Conservation (phyloP, 2,797 vertebrate genomes). For the Chrysolophus pictus region DNA sequence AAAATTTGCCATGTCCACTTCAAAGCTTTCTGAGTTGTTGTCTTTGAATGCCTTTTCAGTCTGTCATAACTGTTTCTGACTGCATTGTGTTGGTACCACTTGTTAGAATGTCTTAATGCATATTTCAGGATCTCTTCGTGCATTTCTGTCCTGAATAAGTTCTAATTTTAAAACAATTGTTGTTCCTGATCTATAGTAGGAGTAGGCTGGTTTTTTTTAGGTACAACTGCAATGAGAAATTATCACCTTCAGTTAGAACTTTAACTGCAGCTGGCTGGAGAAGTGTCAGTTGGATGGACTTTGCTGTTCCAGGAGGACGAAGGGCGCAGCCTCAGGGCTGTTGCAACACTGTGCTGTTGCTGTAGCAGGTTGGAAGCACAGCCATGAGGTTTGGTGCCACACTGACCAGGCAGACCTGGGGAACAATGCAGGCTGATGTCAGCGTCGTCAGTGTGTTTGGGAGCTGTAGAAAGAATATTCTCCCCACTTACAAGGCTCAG, state of each 20-base stretch:
- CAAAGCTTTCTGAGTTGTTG: neutral
- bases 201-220: neutral
- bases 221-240: neutral
- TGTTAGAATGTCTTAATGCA: neutral
- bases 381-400: neutral
- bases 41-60: neutral
- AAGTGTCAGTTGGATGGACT: slow-evolving; percentile 30
- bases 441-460: neutral
- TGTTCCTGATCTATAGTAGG: neutral
- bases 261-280: neutral
- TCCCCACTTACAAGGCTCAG: neutral
- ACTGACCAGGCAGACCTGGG: neutral
- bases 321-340: neutral
- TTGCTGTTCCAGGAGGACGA: neutral
- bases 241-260: neutral
- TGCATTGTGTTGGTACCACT: neutral
- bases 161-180: neutral
- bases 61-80: neutral
- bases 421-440: no score
- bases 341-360: neutral
- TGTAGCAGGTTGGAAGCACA: neutral
- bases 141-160: neutral
- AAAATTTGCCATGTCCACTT: neutral
- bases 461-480: neutral
- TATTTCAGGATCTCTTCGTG: neutral